These are phyloP conservation scores for Amazona guildingii DNA, from an alignment of 2,113 vertebrate genomes.

Conservation along the genomic window DNA sequence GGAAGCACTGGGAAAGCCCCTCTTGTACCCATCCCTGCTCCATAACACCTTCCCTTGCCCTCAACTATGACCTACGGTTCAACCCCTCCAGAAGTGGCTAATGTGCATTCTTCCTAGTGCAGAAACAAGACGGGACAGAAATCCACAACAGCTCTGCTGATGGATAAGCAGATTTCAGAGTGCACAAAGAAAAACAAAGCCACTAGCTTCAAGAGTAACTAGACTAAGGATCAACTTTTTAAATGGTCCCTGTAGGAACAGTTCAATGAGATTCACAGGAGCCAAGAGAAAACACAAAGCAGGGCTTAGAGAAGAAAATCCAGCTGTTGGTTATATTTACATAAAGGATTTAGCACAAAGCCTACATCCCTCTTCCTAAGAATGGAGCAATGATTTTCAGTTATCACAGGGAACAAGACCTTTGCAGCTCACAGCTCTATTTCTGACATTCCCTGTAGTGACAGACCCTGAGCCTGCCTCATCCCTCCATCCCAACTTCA, in stretches of 20 bases:
- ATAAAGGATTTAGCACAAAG: neutral
- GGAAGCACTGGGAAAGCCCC: neutral
- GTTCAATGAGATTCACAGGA: neutral
- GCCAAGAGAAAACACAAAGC: neutral
- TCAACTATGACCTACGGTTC: neutral
- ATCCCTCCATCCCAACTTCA: neutral
- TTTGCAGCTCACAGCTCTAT: neutral
- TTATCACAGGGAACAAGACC: neutral
- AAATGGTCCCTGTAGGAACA: neutral
- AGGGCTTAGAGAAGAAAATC: neutral
- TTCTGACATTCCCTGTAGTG: rapidly evolving
- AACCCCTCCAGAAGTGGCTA: neutral
- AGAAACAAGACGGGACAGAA: neutral
- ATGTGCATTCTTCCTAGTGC: too few species aligned
- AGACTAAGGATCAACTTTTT: neutral
- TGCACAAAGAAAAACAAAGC: neutral
- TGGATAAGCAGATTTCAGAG: neutral
- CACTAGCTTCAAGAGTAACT: neutral
- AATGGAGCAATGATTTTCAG: neutral
- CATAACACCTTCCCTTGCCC: neutral
- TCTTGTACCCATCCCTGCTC: neutral
- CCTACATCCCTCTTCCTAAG: neutral
- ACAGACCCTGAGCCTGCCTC: neutral
- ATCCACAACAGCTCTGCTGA: neutral
- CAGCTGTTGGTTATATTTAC: neutral